phyloP scores from a whole-genome alignment of 2,888 invertebrate genomes.

The Candidula unifasciata region DNA sequence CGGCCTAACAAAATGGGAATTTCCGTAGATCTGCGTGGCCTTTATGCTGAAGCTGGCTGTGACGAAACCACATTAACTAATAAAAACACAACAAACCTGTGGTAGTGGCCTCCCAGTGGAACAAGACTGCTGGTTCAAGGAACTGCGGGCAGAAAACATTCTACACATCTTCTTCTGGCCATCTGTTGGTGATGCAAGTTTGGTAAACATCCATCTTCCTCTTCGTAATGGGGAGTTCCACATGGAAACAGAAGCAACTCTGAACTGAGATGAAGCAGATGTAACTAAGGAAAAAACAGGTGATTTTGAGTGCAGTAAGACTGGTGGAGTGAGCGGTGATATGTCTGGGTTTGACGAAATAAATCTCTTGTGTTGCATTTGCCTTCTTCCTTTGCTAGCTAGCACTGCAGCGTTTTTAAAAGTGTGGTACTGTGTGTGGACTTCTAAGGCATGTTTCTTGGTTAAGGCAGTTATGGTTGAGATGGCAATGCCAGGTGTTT shows the following conservation, averaged over 20 bases:
- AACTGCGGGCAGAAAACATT: background rate
- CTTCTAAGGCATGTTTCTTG: background rate
- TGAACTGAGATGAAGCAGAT: background rate
- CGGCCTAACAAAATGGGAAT: too few relatives aligned
- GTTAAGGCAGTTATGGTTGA: background rate
- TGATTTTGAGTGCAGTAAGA: background rate
- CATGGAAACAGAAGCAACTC: too few relatives aligned
- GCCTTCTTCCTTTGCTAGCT: background rate
- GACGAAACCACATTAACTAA: background rate
- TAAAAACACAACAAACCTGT: background rate
- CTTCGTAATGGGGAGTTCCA: background rate
- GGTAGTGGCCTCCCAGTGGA: background rate
- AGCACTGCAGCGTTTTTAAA: background rate
- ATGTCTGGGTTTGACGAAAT: background rate
- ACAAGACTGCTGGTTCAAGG: constrained; percentile 7
- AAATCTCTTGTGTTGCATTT: background rate
- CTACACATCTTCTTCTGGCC: background rate
- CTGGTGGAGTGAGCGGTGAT: background rate
- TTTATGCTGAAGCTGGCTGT: too few relatives aligned
- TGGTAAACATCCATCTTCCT: background rate
- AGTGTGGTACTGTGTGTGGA: background rate
- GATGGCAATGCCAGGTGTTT: background rate
- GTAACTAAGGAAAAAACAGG: background rate
- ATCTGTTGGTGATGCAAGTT: background rate
- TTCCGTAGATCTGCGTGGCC: too few relatives aligned